Conservation (phyloP, 2,113 vertebrate genomes). For the Trogon melanurus region DNA sequence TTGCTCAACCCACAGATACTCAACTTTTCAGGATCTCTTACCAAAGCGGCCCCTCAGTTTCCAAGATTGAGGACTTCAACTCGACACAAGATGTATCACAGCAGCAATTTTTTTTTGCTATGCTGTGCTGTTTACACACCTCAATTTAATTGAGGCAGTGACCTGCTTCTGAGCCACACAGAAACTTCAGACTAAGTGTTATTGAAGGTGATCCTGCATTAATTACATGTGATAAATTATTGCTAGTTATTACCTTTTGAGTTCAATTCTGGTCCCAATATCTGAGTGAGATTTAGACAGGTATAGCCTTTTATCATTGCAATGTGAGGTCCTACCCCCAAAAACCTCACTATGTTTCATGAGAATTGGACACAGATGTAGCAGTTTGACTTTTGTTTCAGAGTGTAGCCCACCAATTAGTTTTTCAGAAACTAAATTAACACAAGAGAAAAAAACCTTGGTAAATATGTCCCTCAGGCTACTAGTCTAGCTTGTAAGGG, state of each 20-base stretch:
- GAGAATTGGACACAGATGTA: neutral
- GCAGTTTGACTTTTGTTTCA: neutral
- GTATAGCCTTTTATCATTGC: neutral
- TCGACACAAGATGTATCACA: neutral
- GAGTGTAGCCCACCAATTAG: neutral
- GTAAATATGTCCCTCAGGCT: neutral
- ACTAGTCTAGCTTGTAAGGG: neutral
- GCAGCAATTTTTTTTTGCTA: neutral
- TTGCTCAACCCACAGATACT: neutral
- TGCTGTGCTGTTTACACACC: neutral
- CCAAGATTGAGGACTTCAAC: neutral
- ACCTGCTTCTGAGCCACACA: neutral
- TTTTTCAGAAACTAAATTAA: neutral
- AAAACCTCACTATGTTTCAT: neutral
- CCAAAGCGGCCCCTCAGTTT: accelerated
- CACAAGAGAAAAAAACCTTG: neutral
- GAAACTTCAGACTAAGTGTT: neutral
- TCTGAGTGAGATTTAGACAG: neutral
- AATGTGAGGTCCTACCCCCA: neutral
- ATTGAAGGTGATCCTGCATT: neutral
- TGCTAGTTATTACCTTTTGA: neutral
- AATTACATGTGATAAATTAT: neutral
- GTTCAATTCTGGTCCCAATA: neutral
- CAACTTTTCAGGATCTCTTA: neutral
- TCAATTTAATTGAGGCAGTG: neutral